A percentile compares a stretch with the other conserved stretches of the same genome.
phyloP scores from a whole-genome alignment of 2,888 invertebrate genomes.

The Gortyna flavago region DNA sequence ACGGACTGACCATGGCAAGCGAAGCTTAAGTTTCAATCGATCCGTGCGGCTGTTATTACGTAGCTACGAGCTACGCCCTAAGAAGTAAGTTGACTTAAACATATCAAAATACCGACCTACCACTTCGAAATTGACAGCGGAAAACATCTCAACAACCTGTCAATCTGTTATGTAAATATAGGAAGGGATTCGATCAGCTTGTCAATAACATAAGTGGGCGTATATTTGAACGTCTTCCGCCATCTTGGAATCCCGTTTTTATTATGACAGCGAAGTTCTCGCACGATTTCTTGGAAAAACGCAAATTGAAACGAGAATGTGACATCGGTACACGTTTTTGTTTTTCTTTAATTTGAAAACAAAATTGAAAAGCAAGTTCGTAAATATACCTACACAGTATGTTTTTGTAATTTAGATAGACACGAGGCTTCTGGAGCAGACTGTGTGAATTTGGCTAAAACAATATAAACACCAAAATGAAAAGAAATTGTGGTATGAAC shows the following conservation, averaged over 20 bases:
- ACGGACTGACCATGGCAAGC: background rate
- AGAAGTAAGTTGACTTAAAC: background rate
- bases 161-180: slow-evolving; percentile 48
- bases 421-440: background rate
- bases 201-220: slow-evolving; percentile 57
- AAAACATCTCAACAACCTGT: slow-evolving; percentile 41
- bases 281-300: slow-evolving; percentile 8
- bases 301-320: slow-evolving; percentile 6
- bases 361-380: slow-evolving; percentile 3
- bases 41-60: background rate
- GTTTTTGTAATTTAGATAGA: background rate
- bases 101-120: background rate
- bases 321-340: slow-evolving; percentile 11
- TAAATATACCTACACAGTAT: background rate
- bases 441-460: background rate
- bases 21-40: background rate
- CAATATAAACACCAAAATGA: background rate
- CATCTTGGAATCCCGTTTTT: slow-evolving; percentile 34
- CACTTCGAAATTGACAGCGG: slow-evolving; percentile 3
- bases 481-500: background rate
- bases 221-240: slow-evolving; percentile 43
- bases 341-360: slow-evolving; percentile 37
- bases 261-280: slow-evolving; percentile 33
- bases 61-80: background rate
- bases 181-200: slow-evolving; percentile 60